Percentiles rank a stretch among this genome's conserved stretches.
Conservation (phyloP, 2,113 vertebrate species). For the Machaerirhynchus nigripectus region DNA sequence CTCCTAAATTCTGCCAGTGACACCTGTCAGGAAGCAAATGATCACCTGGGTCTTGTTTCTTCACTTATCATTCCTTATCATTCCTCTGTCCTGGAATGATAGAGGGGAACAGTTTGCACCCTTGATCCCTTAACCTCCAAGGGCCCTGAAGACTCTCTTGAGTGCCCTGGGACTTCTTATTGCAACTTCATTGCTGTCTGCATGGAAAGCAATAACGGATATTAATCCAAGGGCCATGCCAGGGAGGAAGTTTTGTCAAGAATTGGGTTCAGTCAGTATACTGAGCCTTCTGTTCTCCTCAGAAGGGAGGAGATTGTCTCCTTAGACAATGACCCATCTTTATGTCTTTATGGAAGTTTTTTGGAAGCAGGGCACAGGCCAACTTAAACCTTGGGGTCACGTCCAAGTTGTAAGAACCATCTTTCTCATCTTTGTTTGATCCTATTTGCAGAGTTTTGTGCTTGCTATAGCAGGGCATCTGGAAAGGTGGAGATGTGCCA, state of each 20-base stretch:
- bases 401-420: not conserved
- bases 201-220: not conserved
- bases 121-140: not conserved
- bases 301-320: not conserved
- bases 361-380: not conserved
- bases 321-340: not conserved
- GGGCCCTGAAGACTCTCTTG: not conserved
- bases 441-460: not conserved
- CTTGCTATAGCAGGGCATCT: not conserved
- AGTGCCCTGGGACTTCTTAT: no score
- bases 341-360: not conserved
- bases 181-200: not conserved
- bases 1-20: not conserved
- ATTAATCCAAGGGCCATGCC: not conserved
- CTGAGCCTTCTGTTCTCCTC: not conserved
- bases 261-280: accelerated
- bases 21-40: not conserved
- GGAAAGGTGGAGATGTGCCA: not conserved
- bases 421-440: accelerated
- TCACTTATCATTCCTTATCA: not conserved
- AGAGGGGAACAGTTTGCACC: not conserved
- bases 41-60: not conserved
- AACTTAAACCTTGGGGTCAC: not conserved
- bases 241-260: not conserved
- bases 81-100: not conserved